These are phyloP conservation scores for Amphilophus citrinellus DNA, from an alignment of 2,113 vertebrate species.

Conservation along the genomic window DNA sequence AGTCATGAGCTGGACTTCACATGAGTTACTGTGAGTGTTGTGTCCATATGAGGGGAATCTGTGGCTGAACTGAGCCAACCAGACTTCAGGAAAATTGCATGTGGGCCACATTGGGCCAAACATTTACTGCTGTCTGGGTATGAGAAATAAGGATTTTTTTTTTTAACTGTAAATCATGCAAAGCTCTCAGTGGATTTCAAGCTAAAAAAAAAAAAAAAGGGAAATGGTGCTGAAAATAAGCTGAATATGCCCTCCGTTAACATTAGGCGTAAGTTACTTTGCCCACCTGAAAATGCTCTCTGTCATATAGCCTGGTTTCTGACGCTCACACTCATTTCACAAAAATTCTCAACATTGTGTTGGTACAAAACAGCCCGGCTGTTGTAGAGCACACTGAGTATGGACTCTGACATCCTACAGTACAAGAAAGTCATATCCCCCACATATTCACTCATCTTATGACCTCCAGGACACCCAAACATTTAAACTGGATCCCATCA, in stretches of 20 bases:
- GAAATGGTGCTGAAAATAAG: not conserved
- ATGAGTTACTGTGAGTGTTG: not conserved
- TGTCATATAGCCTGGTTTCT: not conserved
- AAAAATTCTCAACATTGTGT: not conserved
- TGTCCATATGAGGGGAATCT: not conserved
- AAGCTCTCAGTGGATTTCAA: not conserved
- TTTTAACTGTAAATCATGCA: not conserved
- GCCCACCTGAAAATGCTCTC: not conserved
- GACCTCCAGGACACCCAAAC: conserved; percentile 60
- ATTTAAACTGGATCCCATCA: conserved; percentile 70
- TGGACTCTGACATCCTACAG: not conserved
- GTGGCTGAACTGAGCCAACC: not conserved
- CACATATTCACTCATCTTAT: conserved; percentile 75
- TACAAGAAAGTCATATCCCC: not conserved
- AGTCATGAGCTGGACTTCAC: not conserved
- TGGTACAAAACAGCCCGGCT: not conserved
- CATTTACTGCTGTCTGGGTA: not conserved
- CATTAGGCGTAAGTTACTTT: not conserved
- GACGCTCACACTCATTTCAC: not conserved
- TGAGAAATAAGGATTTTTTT: not conserved
- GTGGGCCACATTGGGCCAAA: no score
- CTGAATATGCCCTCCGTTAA: not conserved
- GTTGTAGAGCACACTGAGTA: not conserved
- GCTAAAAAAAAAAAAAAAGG: not conserved
- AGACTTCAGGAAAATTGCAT: not conserved